Evolutionary conservation across 2,888 invertebrate genomes (phyloP).

Genomic region (Xestia rhomboidea): DNA sequence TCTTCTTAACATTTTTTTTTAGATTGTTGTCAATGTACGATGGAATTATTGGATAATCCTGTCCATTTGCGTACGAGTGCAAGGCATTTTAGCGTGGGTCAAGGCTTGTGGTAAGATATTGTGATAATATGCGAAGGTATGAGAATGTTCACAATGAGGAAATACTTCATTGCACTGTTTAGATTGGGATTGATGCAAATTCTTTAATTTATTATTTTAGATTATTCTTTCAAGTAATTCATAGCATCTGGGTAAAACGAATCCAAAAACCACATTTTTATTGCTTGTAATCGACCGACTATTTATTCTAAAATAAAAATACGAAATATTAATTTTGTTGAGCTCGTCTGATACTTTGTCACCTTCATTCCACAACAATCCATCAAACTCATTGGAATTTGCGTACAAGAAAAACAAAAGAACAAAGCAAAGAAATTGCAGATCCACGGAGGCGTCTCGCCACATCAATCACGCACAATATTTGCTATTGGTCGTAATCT

Average conservation of each 20-base stretch:
- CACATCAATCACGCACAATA: slow-evolving; percentile 87
- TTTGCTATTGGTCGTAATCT: slow-evolving; percentile 89
- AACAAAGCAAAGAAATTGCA: slow-evolving; percentile 75
- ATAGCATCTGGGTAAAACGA: neutral
- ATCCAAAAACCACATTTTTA: neutral
- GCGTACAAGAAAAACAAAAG: slow-evolving; percentile 77
- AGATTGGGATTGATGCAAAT: neutral
- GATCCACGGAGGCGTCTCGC: slow-evolving; percentile 78
- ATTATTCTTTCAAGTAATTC: neutral
- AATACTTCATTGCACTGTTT: neutral
- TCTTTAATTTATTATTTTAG: neutral
- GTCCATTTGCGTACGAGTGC: slow-evolving; percentile 77
- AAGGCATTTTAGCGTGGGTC: slow-evolving; percentile 14
- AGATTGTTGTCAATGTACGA: neutral
- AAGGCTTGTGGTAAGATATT: neutral
- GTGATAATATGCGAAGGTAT: neutral
- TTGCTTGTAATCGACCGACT: neutral
- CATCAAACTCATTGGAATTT: slow-evolving; percentile 64
- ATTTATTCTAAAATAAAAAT: slow-evolving; percentile 45
- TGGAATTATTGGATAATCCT: slow-evolving; percentile 81
- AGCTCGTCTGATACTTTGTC: slow-evolving; percentile 58
- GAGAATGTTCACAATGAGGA: neutral
- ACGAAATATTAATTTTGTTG: slow-evolving; percentile 52
- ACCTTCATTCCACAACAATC: slow-evolving; percentile 58
- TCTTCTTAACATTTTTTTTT: neutral